Percentiles rank a stretch among this genome's conserved stretches.
These are phyloP conservation scores for Drosophila ananassae DNA, from an alignment of 1,140 invertebrate species.

Conservation along the genomic window DNA sequence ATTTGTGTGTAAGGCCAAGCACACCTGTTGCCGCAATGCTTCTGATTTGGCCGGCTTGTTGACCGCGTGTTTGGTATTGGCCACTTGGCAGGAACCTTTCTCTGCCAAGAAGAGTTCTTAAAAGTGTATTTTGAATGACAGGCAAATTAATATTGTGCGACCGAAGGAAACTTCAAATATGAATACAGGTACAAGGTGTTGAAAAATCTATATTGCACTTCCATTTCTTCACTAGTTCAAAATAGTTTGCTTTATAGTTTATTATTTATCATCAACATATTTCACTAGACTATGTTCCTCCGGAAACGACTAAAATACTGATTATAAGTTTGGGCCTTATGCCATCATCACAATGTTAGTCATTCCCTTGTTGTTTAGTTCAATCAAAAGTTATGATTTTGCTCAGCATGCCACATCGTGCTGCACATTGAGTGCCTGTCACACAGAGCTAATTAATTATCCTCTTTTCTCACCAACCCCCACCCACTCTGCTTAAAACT, in stretches of 20 bases:
- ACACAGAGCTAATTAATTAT: slow-evolving; percentile 34
- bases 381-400: slow-evolving; percentile 6
- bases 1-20: slow-evolving; percentile 42
- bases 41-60: slow-evolving; percentile 18
- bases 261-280: background rate
- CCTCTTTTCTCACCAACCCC: slow-evolving; percentile 3
- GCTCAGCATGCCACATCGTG: background rate
- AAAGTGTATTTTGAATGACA: slow-evolving; percentile 43
- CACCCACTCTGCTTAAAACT: background rate
- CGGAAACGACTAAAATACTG: too few species aligned
- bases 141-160: slow-evolving; percentile 49
- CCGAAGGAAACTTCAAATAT: slow-evolving; percentile 75
- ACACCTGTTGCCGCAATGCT: slow-evolving; percentile 67
- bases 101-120: slow-evolving; percentile 11
- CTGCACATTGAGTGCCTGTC: background rate
- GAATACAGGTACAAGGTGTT: slow-evolving; percentile 67
- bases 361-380: slow-evolving; percentile 4
- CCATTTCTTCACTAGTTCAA: background rate
- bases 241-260: background rate
- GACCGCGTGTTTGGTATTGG: slow-evolving; percentile 36
- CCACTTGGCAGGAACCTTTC: slow-evolving; percentile 24
- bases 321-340: too few species aligned
- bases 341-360: background rate
- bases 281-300: too few species aligned
- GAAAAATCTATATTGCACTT: background rate